These are phyloP conservation scores for Orius laevigatus DNA, from an alignment of 1,140 invertebrate genomes.

Conservation along the genomic window DNA sequence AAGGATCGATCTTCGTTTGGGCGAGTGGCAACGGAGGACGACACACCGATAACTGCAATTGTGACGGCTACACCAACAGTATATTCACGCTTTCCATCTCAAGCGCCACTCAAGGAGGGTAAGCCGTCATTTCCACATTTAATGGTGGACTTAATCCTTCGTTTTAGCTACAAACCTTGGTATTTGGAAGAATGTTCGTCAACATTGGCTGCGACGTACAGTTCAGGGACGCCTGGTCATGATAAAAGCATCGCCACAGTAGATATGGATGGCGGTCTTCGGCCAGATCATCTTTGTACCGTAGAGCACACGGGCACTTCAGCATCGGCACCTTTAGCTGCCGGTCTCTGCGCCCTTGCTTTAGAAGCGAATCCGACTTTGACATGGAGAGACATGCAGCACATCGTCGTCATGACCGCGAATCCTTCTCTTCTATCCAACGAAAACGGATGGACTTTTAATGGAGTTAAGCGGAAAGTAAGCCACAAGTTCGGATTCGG, in stretches of 20 bases:
- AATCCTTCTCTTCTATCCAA: constrained; percentile 60
- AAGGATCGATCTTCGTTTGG: constrained; percentile 98
- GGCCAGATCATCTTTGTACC: constrained; percentile 73
- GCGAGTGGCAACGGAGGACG: constrained; percentile 95
- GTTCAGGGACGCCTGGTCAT: constrained; percentile 81
- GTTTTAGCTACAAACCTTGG: constrained; percentile 73
- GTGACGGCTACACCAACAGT: constrained; percentile 97
- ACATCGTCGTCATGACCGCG: constrained; percentile 86
- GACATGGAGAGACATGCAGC: constrained; percentile 97
- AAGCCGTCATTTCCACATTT: constrained; percentile 22
- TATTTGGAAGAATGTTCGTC: constrained; percentile 96
- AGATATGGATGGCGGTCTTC: constrained; percentile 78
- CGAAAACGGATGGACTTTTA: constrained; percentile 76
- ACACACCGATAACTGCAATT: constrained; percentile 93
- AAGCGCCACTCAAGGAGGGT: constrained; percentile 89
- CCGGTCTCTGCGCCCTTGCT: constrained; percentile 84
- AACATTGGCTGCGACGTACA: constrained; percentile 89
- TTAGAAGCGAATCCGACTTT: constrained; percentile 85
- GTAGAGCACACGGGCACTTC: constrained; percentile 83
- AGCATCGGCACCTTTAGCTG: constrained; percentile 86
- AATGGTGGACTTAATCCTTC: constrained; percentile 1
- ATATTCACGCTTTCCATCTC: constrained; percentile 97
- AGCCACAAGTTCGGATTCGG: constrained; percentile 96
- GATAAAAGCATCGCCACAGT: constrained; percentile 90
- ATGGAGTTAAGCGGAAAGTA: constrained; percentile 82